Conservation (phyloP, 2,888 invertebrate genomes). For the Mongoloraphidia duomilia region DNA sequence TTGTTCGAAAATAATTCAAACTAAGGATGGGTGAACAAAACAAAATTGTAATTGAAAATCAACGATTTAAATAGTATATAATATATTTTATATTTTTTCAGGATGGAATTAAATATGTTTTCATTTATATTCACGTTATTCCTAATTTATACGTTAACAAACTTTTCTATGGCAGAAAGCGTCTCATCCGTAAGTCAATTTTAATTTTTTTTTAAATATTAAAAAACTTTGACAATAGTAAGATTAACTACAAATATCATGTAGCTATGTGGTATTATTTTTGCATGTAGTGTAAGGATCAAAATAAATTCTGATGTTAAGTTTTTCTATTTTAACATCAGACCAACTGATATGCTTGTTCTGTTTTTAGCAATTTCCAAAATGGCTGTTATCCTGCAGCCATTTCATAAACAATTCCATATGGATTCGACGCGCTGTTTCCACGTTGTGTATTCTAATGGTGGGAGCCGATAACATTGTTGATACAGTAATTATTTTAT, state of each 20-base stretch:
- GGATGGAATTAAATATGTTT: background rate
- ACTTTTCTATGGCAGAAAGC: conserved; percentile 26
- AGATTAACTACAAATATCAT: no score
- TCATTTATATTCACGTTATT: background rate
- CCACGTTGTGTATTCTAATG: conserved; percentile 39
- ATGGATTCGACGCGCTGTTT: conserved; percentile 38
- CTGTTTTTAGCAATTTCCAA: conserved; percentile 26
- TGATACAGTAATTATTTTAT: conserved; percentile 38
- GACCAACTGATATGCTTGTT: background rate
- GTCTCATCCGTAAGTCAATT: conserved; percentile 26
- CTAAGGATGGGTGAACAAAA: no score
- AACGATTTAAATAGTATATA: background rate
- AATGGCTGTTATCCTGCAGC: conserved; percentile 35
- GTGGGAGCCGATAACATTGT: conserved; percentile 42
- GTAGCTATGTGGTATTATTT: no score
- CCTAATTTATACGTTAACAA: background rate
- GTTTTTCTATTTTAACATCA: no score
- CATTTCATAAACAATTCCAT: conserved; percentile 40
- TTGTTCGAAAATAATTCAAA: no score
- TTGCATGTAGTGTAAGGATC: no score
- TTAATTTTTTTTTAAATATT: background rate
- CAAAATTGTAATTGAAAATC: background rate
- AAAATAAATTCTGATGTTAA: no score
- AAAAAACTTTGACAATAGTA: no score
- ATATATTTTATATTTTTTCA: conserved; percentile 18